A percentile compares a stretch with the other conserved stretches of the same genome.
phyloP scores from a whole-genome alignment of 37 sponge, comb jelly and placozoan species.

The Ephydatia muelleri region DNA sequence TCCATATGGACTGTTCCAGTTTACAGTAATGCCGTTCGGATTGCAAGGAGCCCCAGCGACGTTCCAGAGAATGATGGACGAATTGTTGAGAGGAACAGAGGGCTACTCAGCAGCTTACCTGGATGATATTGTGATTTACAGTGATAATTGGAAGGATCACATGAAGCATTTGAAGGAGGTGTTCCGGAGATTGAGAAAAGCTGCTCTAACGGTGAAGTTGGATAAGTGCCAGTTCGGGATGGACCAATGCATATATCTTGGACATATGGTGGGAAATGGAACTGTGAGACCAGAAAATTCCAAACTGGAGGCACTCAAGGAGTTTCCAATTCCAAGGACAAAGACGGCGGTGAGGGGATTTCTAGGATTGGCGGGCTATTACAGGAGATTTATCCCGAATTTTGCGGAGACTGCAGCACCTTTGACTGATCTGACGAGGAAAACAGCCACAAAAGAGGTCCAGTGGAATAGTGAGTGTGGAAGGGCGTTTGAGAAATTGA shows the following conservation, averaged over 20 bases:
- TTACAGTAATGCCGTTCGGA: conserved; percentile 64
- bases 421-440: conserved; percentile 43
- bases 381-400: conserved; percentile 34
- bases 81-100: not conserved
- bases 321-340: conserved; percentile 25
- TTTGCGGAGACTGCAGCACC: conserved; percentile 21
- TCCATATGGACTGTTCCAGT: conserved; percentile 43
- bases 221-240: conserved; percentile 23
- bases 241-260: conserved; percentile 4
- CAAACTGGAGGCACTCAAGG: conserved; percentile 23
- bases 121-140: conserved; percentile 13
- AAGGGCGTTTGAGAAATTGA: conserved; percentile 37
- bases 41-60: too few relatives aligned
- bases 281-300: conserved; percentile 7
- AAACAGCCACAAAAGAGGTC: conserved; percentile 11
- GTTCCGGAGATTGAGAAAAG: conserved; percentile 12
- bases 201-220: conserved; percentile 17
- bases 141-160: conserved; percentile 22
- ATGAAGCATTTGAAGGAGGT: conserved; percentile 6
- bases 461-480: conserved; percentile 42
- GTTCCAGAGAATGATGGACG: conserved; percentile 57
- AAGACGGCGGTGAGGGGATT: conserved; percentile 49
- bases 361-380: conserved; percentile 55
- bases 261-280: conserved; percentile 17
- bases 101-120: conserved; percentile 19